Percentiles rank a stretch among this genome's conserved stretches.
Conservation (phyloP, 2,797 vertebrate species). For the Neomorphus geoffroyi region DNA sequence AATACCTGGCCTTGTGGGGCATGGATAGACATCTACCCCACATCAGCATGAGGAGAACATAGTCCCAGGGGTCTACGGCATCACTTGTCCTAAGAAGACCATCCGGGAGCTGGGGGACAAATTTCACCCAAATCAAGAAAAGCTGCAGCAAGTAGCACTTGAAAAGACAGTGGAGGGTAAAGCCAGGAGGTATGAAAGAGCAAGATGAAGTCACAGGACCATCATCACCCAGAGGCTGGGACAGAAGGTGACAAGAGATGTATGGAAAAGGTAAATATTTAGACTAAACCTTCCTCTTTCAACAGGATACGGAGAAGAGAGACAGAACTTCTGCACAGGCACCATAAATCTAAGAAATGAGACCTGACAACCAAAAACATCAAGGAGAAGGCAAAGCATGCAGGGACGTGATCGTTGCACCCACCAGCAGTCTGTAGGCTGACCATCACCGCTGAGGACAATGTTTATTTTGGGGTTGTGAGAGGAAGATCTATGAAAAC, state of each 20-base stretch:
- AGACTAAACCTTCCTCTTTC: background rate
- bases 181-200: background rate
- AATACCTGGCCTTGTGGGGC: background rate
- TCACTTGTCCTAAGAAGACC: background rate
- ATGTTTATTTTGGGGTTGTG: background rate
- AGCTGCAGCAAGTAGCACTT: background rate
- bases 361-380: background rate
- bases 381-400: background rate
- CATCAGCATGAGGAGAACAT: background rate
- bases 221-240: background rate
- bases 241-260: background rate
- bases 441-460: background rate
- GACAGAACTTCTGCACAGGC: background rate
- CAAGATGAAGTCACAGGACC: background rate
- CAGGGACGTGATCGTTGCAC: background rate
- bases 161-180: background rate
- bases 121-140: background rate
- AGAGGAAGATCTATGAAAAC: background rate
- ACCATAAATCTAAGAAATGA: background rate
- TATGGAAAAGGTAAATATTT: background rate
- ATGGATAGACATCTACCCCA: background rate
- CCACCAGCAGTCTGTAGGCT: background rate
- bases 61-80: background rate
- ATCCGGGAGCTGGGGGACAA: background rate
- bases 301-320: background rate